phyloP scores from a whole-genome alignment of 1,140 invertebrate species.

The Anagrus nilaparvatae region DNA sequence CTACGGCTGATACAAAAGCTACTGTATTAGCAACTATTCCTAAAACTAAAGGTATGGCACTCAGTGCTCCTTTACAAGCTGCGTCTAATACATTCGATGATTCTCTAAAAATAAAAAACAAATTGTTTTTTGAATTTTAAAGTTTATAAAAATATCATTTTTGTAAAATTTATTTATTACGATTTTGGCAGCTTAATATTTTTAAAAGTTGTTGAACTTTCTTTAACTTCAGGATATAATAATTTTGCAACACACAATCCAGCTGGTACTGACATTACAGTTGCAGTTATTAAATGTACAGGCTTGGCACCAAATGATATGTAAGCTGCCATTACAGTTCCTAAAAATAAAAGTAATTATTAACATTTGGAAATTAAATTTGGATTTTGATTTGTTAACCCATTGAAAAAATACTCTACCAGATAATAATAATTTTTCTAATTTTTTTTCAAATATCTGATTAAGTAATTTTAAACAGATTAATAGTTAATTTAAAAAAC shows the following conservation, averaged over 20 bases:
- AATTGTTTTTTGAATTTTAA: background rate
- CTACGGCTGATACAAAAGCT: conserved; percentile 76
- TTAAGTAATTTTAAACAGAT: background rate
- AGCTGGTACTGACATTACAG: conserved; percentile 89
- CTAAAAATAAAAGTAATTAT: conserved; percentile 31
- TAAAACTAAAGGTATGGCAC: conserved; percentile 66
- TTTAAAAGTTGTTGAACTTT: conserved; percentile 55
- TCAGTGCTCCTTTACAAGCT: conserved; percentile 71
- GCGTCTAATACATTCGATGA: conserved; percentile 78
- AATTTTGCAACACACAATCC: conserved; percentile 79
- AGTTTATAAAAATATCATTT: background rate
- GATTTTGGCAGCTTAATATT: conserved; percentile 50
- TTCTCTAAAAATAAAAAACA: conserved; percentile 44
- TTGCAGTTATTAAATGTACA: conserved; percentile 73
- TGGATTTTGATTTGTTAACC: background rate
- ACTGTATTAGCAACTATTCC: conserved; percentile 85
- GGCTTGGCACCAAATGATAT: conserved; percentile 78
- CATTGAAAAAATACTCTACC: background rate
- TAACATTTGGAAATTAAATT: background rate
- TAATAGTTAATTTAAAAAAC: background rate
- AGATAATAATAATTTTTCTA: too few relatives aligned
- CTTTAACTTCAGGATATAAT: conserved; percentile 77
- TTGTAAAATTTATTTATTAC: conserved; percentile 32
- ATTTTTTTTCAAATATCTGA: too few relatives aligned
- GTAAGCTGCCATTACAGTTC: conserved; percentile 81